Percentiles rank a stretch among this genome's conserved stretches.
phyloP scores from a whole-genome alignment of 1,140 invertebrate species.

The Neuroterus valhalla region DNA sequence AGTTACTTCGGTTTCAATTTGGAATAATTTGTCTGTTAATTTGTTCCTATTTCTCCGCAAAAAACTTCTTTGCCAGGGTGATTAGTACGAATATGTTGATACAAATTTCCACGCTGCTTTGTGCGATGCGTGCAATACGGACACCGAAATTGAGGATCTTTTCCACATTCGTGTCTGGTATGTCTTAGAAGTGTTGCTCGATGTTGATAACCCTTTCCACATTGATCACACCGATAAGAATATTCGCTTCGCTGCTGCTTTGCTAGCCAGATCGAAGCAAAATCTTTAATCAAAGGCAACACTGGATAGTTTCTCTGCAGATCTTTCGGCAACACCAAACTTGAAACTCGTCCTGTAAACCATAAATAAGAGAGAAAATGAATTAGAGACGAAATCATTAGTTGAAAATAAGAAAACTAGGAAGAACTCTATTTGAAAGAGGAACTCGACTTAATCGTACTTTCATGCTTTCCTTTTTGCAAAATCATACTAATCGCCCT shows the following conservation, averaged over 20 bases:
- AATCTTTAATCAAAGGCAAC: conserved; percentile 62
- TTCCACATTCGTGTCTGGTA: conserved; percentile 77
- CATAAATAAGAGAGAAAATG: conserved; percentile 38
- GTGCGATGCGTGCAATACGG: conserved; percentile 76
- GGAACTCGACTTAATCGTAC: neutral
- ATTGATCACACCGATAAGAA: conserved; percentile 75
- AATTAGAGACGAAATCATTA: conserved; percentile 33
- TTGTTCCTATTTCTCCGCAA: conserved; percentile 54
- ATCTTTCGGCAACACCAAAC: conserved; percentile 44
- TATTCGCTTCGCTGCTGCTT: conserved; percentile 63
- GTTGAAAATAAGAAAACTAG: neutral
- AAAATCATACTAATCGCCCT: neutral
- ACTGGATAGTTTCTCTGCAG: conserved; percentile 51
- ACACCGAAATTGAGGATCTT: conserved; percentile 78
- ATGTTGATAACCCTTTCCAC: conserved; percentile 78
- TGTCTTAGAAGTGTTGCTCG: conserved; percentile 78
- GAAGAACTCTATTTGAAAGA: conserved; percentile 5
- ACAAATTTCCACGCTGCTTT: conserved; percentile 76
- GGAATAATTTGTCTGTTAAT: neutral
- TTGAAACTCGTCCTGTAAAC: conserved; percentile 43
- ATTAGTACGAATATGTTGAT: conserved; percentile 74
- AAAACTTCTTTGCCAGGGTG: conserved; percentile 69
- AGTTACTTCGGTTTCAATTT: too few species aligned
- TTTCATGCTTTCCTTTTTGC: conserved; percentile 6
- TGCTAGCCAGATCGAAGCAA: conserved; percentile 63